Evolutionary conservation across 2,888 invertebrate species (phyloP).

Genomic region (Synergus laeviventris): DNA sequence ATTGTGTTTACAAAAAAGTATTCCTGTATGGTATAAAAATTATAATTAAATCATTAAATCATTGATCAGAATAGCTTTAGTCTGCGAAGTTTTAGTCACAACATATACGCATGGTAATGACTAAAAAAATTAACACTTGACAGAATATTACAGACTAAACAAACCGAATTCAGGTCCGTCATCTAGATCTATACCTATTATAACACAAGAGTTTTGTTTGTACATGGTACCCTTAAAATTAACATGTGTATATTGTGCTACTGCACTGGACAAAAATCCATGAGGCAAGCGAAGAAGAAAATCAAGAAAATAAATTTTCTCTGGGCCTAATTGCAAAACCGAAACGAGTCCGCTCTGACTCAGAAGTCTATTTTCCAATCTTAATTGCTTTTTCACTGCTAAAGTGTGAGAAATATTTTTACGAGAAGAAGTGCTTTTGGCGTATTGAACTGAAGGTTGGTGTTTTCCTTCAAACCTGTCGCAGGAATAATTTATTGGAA

Average conservation of each 20-base stretch:
- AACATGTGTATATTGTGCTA: neutral
- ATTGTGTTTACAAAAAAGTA: too few species aligned
- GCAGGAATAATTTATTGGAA: neutral
- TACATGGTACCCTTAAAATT: neutral
- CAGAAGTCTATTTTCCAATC: neutral
- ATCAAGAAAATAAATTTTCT: neutral
- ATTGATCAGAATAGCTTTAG: conserved; percentile 15
- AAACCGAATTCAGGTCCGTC: neutral
- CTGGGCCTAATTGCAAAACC: neutral
- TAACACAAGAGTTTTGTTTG: neutral
- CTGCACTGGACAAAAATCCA: neutral
- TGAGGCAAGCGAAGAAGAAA: neutral
- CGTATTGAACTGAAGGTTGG: neutral
- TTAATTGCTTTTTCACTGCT: neutral
- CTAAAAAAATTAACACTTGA: neutral
- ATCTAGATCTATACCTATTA: neutral
- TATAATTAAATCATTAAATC: too few species aligned
- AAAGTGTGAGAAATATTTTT: neutral
- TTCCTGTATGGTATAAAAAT: too few species aligned
- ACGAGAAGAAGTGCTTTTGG: neutral
- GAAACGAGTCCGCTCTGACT: too few species aligned
- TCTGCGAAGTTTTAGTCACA: conserved; percentile 38
- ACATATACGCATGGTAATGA: conserved; percentile 3
- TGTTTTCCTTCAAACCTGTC: neutral
- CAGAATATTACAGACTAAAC: neutral